Conservation (phyloP, 2,113 vertebrate genomes). For the Speoplatyrhinus poulsoni region DNA sequence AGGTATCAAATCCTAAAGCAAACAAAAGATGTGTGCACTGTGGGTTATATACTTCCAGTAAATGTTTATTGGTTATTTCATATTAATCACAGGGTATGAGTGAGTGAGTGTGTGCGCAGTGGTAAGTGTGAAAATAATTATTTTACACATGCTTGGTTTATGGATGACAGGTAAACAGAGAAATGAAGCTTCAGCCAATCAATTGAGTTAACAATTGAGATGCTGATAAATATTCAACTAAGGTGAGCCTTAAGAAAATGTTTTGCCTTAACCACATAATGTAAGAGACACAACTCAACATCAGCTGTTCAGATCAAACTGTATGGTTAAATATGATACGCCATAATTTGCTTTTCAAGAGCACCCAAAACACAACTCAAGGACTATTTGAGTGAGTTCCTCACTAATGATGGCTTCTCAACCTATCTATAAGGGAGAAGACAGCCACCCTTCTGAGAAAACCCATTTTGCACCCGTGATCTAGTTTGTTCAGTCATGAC, state of each 20-base stretch:
- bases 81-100: neutral
- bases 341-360: too few species aligned
- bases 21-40: slow-evolving; percentile 15
- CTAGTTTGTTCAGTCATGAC: too few species aligned
- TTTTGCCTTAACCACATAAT: too few species aligned
- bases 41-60: neutral
- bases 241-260: neutral
- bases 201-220: slow-evolving; percentile 13
- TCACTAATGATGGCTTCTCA: too few species aligned
- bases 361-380: neutral
- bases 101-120: neutral
- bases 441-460: too few species aligned
- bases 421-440: too few species aligned
- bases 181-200: neutral
- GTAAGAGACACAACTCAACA: too few species aligned
- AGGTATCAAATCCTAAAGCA: slow-evolving; percentile 26
- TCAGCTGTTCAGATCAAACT: too few species aligned
- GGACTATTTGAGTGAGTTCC: too few species aligned
- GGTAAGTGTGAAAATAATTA: neutral
- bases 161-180: neutral
- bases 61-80: slow-evolving; percentile 41
- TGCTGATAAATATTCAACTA: slow-evolving; percentile 36
- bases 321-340: too few species aligned
- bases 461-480: too few species aligned
- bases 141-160: neutral